Evolutionary conservation across 2,113 vertebrate species (phyloP).

Genomic region (Tretioscincus oriximinensis): DNA sequence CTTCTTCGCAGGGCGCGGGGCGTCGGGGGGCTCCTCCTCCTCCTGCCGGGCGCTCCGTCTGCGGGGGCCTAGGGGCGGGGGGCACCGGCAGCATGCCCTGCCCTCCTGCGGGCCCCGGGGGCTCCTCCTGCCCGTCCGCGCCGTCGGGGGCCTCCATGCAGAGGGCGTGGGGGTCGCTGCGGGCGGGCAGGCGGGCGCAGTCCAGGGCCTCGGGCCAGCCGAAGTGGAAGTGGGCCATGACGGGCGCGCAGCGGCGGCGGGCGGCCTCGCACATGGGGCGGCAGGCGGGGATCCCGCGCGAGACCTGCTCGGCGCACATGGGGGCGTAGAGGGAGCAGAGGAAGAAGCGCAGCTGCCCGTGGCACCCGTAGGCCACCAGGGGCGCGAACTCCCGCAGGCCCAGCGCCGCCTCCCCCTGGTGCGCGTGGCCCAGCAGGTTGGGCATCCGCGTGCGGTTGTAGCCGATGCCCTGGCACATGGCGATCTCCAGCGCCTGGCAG

Average conservation of each 20-base stretch:
- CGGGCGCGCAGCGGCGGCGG: conserved; percentile 88
- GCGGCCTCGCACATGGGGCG: conserved; percentile 98
- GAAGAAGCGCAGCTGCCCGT: conserved; percentile 95
- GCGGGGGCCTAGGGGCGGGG: not conserved
- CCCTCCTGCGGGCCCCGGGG: conserved; percentile 77
- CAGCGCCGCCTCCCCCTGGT: conserved; percentile 89
- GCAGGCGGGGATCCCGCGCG: conserved; percentile 95
- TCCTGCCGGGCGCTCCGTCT: not conserved
- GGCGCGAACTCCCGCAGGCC: conserved; percentile 94
- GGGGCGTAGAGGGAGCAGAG: conserved; percentile 97
- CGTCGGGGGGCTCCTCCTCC: not conserved
- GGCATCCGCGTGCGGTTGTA: conserved; percentile 98
- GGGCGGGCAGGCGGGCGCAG: conserved; percentile 89
- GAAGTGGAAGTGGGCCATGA: conserved; percentile 97
- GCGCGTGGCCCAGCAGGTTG: conserved; percentile 93
- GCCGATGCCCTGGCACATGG: conserved; percentile 96
- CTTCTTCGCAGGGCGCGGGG: not conserved
- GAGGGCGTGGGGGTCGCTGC: conserved; percentile 92
- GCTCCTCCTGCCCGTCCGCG: conserved; percentile 74
- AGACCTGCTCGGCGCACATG: conserved; percentile 98
- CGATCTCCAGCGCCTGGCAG: conserved; percentile 91
- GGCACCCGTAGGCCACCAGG: conserved; percentile 94
- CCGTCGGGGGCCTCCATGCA: conserved; percentile 98
- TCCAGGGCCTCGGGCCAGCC: conserved; percentile 95
- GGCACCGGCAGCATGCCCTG: conserved; percentile 61